phyloP scores from a whole-genome alignment of 1,140 invertebrate genomes.

The Brevipalpus yothersi region DNA sequence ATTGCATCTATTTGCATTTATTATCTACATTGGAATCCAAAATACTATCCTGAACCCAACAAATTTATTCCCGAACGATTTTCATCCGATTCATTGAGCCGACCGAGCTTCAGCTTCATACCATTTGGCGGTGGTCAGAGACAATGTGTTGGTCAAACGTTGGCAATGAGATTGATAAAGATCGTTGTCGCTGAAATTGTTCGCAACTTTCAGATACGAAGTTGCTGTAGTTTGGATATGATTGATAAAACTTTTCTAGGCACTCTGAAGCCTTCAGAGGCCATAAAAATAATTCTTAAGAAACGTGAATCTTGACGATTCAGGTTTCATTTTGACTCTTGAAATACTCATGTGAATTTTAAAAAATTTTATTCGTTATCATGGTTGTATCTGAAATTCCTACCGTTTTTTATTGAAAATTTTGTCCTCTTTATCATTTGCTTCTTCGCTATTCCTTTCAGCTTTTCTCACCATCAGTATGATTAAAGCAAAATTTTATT shows the following conservation, averaged over 20 bases:
- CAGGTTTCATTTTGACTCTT: too few relatives aligned
- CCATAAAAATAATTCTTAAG: neutral
- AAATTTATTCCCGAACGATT: slow-evolving; percentile 27
- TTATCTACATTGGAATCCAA: slow-evolving; percentile 20
- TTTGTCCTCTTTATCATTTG: too few relatives aligned
- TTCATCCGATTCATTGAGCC: slow-evolving; percentile 22
- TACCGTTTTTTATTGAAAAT: too few relatives aligned
- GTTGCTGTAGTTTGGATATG: neutral
- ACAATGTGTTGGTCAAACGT: slow-evolving; percentile 27
- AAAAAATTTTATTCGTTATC: too few relatives aligned
- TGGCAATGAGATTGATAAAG: slow-evolving; percentile 31
- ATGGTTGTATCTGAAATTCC: too few relatives aligned
- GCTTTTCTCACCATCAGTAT: too few relatives aligned
- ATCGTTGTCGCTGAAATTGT: slow-evolving; percentile 24
- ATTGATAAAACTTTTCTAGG: neutral
- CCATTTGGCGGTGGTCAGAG: slow-evolving; percentile 23
- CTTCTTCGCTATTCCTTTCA: too few relatives aligned
- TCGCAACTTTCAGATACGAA: slow-evolving; percentile 17
- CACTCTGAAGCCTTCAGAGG: neutral
- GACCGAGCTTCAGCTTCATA: slow-evolving; percentile 19
- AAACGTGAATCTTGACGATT: neutral
- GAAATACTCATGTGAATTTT: too few relatives aligned
- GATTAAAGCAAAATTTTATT: too few relatives aligned
- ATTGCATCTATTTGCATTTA: slow-evolving; percentile 18
- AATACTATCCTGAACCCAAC: slow-evolving; percentile 21